Base-by-base conservation (phyloP, 2,113 vertebrate genomes). In the Corythoichthys intestinalis region DNA sequence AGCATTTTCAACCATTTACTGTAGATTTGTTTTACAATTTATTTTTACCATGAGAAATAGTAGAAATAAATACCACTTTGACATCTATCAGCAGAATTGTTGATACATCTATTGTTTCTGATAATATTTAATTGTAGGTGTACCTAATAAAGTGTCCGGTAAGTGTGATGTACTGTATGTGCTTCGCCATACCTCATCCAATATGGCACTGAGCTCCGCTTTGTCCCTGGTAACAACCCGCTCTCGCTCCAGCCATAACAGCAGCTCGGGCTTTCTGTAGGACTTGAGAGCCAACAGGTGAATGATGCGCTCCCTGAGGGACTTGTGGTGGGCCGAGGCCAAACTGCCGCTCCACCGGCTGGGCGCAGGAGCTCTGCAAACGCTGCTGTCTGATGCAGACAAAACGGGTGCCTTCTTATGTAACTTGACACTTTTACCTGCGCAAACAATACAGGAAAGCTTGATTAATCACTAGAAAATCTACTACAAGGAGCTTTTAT, bases 281-380 rank as follows among this genome's bases (percentile, higher is more conserved):
- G 92, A 82, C 78, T 87, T 90, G 53, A 91, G 83, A 54, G 91
- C 91, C 65, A 88, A 81, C 66, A 92, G 81, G 79, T 94, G 93
- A 72, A 91, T 79, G 65, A 91, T 73, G 35, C 89, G 88, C 4
- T 92, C 93, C 60, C 72, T 85, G 52, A 94, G 81, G 12, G 88
- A 78, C 69, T 87, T 89, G 63, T 81, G 86, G 76, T 65, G 76
- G 66, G 67, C 59, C 1, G 71, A 15, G 54, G 62, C 8, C n/a
- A 66, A 9, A 1, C 37, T 4, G 61, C 78, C 28, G n/a, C 65
- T 83, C 71, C 85, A 88, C 67, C 84, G 78, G 72, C 68, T 88
- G 66, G 64, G 81, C 6, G 80, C 65, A 0, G 82, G 83, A 53
- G 79, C 85, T 74, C 83, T 92, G 7, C 63, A 73, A 72, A 80